Evolutionary conservation across 2,797 vertebrate species (phyloP).

Genomic region (Anas bahamensis): DNA sequence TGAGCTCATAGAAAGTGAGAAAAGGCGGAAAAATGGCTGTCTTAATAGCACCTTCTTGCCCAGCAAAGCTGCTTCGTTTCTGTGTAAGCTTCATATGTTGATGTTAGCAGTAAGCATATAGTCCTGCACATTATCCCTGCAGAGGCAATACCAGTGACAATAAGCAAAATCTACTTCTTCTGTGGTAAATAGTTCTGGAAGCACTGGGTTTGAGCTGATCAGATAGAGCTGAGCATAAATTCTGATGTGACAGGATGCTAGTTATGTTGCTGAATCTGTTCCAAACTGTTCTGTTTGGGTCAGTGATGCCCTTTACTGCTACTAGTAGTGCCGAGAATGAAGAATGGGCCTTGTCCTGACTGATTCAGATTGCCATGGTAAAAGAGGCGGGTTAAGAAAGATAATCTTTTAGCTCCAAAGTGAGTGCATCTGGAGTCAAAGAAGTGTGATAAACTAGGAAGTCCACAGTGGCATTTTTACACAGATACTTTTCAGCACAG

Average conservation of each 20-base stretch:
- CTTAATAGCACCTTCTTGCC: not conserved
- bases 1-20: not conserved
- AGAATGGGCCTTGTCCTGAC: not conserved
- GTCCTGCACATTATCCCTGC: not conserved
- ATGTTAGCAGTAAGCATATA: not conserved
- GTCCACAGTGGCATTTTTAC: not conserved
- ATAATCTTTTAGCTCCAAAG: not conserved
- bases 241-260: not conserved
- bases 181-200: not conserved
- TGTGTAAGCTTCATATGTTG: not conserved
- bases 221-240: not conserved
- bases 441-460: not conserved
- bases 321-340: not conserved
- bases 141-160: not conserved
- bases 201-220: accelerated
- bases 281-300: not conserved
- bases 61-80: not conserved
- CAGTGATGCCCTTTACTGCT: not conserved
- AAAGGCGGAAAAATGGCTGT: conserved; percentile 4
- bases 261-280: not conserved
- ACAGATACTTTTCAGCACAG: not conserved
- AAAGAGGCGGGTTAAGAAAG: not conserved
- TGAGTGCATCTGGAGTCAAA: not conserved
- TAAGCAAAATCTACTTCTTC: not conserved
- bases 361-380: not conserved